phyloP scores from a whole-genome alignment of 2,113 vertebrate genomes.

The Chelonoidis abingdonii region DNA sequence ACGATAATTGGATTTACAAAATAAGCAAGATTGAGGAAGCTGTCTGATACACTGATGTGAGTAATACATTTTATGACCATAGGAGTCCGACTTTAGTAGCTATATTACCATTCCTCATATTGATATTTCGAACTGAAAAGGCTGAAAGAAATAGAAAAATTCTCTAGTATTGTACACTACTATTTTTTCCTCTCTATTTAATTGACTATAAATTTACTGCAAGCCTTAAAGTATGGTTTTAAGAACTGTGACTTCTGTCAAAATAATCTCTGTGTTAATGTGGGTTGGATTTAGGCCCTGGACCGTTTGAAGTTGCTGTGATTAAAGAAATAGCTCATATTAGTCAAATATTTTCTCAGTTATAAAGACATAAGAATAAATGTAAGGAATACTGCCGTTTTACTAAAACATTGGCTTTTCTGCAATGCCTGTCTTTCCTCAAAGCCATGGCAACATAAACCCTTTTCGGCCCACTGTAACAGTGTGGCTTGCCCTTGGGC shows the following conservation, averaged over 20 bases:
- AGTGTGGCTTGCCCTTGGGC: background rate
- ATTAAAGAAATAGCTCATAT: accelerated
- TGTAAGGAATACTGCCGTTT: background rate
- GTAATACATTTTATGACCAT: conserved; percentile 43
- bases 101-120: conserved; percentile 15
- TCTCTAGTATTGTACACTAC: background rate
- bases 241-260: conserved; percentile 32
- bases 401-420: background rate
- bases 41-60: conserved; percentile 7
- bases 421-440: background rate
- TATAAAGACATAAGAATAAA: background rate
- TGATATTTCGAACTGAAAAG: conserved; percentile 15
- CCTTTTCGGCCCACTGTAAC: background rate
- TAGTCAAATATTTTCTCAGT: accelerated
- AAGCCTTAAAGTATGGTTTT: conserved; percentile 12
- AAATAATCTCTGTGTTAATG: conserved; percentile 39
- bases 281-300: background rate
- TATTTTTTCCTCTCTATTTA: background rate
- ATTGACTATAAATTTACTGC: conserved; percentile 20
- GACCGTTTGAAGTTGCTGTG: background rate
- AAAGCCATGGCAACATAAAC: background rate
- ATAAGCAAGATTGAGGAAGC: conserved; percentile 37
- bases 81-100: conserved; percentile 5
- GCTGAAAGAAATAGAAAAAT: conserved; percentile 12
- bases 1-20: conserved; percentile 38